Percentiles rank a stretch among this genome's conserved stretches.
These are phyloP conservation scores for Colinus virginianus DNA, from an alignment of 2,113 vertebrate species.

Conservation along the genomic window DNA sequence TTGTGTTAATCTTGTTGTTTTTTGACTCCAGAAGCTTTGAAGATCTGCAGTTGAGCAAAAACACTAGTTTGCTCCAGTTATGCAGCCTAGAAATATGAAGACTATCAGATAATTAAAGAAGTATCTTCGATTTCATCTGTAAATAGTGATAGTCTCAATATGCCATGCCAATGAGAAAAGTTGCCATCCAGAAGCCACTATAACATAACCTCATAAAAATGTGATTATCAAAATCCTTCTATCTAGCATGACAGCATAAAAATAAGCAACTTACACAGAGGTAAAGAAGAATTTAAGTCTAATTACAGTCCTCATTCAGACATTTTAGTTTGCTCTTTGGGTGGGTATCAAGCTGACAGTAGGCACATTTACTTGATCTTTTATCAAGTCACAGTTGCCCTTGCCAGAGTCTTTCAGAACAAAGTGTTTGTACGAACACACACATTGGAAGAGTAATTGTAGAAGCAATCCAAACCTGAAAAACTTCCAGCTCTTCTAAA, in stretches of 20 bases:
- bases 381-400: slow-evolving; percentile 39
- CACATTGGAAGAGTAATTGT: neutral
- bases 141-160: neutral
- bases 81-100: slow-evolving; percentile 19
- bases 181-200: neutral
- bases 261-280: neutral
- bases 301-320: neutral
- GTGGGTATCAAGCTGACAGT: neutral
- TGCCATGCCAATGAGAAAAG: slow-evolving; percentile 21
- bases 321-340: neutral
- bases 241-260: neutral
- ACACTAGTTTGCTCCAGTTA: slow-evolving; percentile 33
- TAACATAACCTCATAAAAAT: slow-evolving; percentile 16
- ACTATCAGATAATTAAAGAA: slow-evolving; percentile 53
- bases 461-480: slow-evolving; percentile 86
- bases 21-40: slow-evolving; percentile 29
- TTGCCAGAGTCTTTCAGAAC: slow-evolving; percentile 37
- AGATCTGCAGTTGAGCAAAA: slow-evolving; percentile 52
- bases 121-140: slow-evolving; percentile 4
- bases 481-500: slow-evolving; percentile 96
- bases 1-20: slow-evolving; percentile 22
- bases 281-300: neutral
- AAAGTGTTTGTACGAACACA: slow-evolving; percentile 47
- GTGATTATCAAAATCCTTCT: slow-evolving; percentile 32
- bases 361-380: slow-evolving; percentile 48